Evolutionary conservation across 1,140 invertebrate species (phyloP), one percentile per base, ranked within the genome.

Genomic region (Solenopsis invicta): DNA sequence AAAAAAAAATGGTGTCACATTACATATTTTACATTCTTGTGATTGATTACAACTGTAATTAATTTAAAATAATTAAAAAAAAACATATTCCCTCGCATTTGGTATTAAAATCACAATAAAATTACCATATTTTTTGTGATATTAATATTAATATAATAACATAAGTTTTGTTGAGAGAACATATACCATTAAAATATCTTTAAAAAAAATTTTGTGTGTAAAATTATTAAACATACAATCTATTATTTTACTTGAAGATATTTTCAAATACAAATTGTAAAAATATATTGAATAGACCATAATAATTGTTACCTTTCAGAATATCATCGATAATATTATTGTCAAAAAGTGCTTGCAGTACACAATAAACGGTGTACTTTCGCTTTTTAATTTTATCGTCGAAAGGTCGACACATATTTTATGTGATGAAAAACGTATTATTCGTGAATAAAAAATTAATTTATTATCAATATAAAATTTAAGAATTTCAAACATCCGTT

Each of bases 321-420:
- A 66, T n/a, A 76, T 76, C 41, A 6, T 67, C 29, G 48, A 29
- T 80, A 86, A 69, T 82, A 34, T 87, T 87, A 87, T 87, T 87
- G 77, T 87, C 64, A 34, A 54, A 62, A 29, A 61, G n/a, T 62
- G 37, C 34, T 29, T 21, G 29, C 50, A 12, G 5, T 54, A 52
- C 21, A 48, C 67, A 18, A 52, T 21, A 86, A n/a, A n/a, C n/a
- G n/a, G 18, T 16, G n/a, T 66, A 86, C 24, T 50, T 50, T 21
- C 0, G 5, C 34, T 18, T 62, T 74, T 74, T 21, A 61, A 74
- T 82, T 82, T 78, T 75, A 72, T 86, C 54, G 5, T 78, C 34
- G 50, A 18, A 77, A 71, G 12, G 45, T 4, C 13, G 41, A 41
- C 41, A 66, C 41, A 69, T 88, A 69, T 61, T 78, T 66, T 13